A percentile compares a stretch with the other conserved stretches of the same genome.
Conservation (phyloP, 1,140 invertebrate species). For the Atta cephalotes region DNA sequence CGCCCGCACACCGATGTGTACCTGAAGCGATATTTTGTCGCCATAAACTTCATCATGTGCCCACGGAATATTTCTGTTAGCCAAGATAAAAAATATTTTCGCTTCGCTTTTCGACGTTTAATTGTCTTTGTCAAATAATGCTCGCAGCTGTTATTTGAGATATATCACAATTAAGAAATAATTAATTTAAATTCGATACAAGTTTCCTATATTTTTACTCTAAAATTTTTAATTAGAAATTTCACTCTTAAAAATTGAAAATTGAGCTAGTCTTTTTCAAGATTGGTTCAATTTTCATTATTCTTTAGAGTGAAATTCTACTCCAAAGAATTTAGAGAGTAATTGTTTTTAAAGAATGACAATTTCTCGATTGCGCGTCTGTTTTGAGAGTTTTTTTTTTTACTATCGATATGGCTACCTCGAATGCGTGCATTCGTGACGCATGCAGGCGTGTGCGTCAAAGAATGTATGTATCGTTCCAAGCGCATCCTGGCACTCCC, state of each 20-base stretch:
- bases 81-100: slow-evolving; percentile 1
- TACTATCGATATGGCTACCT: background rate
- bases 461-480: slow-evolving; percentile 81
- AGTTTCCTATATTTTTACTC: background rate
- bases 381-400: background rate
- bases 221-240: background rate
- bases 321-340: too few species aligned
- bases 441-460: slow-evolving; percentile 38
- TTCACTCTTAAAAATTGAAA: too few species aligned
- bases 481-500: slow-evolving; percentile 86
- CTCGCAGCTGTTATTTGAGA: background rate
- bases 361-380: too few species aligned
- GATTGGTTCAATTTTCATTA: too few species aligned
- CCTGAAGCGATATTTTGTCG: slow-evolving; percentile 15
- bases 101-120: background rate
- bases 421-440: slow-evolving; percentile 21
- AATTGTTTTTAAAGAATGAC: too few species aligned
- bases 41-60: background rate
- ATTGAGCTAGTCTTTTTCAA: too few species aligned
- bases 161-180: background rate
- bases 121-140: background rate
- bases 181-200: background rate
- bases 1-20: slow-evolving; percentile 9
- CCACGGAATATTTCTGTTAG: background rate
- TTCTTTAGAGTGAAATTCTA: too few species aligned